Conservation (phyloP, 92 coral and sea anemone genomes). For the Virgularia gustaviana region DNA sequence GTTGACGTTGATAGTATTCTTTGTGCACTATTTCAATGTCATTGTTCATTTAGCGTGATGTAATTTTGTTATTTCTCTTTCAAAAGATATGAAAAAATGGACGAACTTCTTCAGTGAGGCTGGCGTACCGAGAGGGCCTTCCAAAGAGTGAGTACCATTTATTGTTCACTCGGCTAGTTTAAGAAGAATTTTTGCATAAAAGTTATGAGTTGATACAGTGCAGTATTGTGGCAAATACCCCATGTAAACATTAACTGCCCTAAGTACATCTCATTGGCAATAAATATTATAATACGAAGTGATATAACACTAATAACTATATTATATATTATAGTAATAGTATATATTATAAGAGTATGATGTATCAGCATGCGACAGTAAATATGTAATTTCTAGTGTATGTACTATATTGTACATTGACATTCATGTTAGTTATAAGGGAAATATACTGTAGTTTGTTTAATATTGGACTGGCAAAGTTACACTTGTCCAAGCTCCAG, state of each 20-base stretch:
- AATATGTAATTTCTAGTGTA: too few species aligned
- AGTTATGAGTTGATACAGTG: not conserved
- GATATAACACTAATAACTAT: too few species aligned
- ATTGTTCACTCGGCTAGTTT: not conserved
- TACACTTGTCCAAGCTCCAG: too few species aligned
- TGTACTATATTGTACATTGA: too few species aligned
- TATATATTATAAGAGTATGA: too few species aligned
- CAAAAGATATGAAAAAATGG: slow-evolving; percentile 60
- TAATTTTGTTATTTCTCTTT: not conserved
- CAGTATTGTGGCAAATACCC: not conserved
- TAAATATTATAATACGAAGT: not conserved
- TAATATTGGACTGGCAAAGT: too few species aligned
- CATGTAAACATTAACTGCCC: not conserved
- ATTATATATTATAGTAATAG: too few species aligned
- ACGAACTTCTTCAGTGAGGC: slow-evolving; percentile 79
- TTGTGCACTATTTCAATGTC: not conserved
- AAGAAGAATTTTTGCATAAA: not conserved
- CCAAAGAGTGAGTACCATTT: slow-evolving; percentile 67
- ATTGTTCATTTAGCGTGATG: not conserved
- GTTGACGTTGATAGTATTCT: not conserved
- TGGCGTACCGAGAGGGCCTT: slow-evolving; percentile 83
- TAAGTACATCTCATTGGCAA: too few species aligned
- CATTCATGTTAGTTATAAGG: too few species aligned
- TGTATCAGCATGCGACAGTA: too few species aligned
- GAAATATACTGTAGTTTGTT: too few species aligned